phyloP scores from a whole-genome alignment of 1,140 invertebrate species.

The Sesamia nonagrioides region DNA sequence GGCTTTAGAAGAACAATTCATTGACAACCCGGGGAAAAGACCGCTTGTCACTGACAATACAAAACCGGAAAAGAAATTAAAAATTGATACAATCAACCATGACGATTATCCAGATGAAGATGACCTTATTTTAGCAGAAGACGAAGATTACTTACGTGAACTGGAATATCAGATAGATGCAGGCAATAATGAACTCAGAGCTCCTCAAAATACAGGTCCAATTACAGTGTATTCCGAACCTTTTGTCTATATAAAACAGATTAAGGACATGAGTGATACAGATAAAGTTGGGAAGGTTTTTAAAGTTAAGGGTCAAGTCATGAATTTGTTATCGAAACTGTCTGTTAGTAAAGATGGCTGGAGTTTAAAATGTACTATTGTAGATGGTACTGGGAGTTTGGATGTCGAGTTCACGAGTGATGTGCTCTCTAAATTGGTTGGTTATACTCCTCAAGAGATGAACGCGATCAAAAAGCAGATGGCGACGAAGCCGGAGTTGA shows the following conservation, averaged over 20 bases:
- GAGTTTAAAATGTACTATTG: conserved; percentile 78
- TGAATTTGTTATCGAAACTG: conserved; percentile 76
- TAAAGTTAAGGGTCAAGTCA: conserved; percentile 78
- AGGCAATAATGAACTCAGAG: conserved; percentile 47
- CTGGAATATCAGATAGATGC: conserved; percentile 72
- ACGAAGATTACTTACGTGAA: conserved; percentile 74
- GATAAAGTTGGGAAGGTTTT: conserved; percentile 71
- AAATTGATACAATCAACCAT: conserved; percentile 55
- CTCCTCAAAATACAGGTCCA: conserved; percentile 50
- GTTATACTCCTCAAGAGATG: conserved; percentile 77
- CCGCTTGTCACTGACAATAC: conserved; percentile 43
- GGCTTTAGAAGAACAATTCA: conserved; percentile 69
- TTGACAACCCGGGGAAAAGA: conserved; percentile 63
- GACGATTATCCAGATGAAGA: conserved; percentile 69
- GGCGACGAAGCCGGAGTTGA: conserved; percentile 67
- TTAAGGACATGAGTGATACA: conserved; percentile 69
- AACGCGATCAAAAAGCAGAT: conserved; percentile 74
- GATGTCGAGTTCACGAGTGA: conserved; percentile 80
- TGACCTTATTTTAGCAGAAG: conserved; percentile 68
- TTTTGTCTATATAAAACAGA: conserved; percentile 82
- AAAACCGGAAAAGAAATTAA: conserved; percentile 74
- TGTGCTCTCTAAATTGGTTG: conserved; percentile 75
- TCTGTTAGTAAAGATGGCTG: conserved; percentile 74
- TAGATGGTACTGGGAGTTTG: conserved; percentile 77
- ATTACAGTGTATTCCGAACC: conserved; percentile 67